Conservation (phyloP, 1,140 invertebrate species). For the Augochlora pura region DNA sequence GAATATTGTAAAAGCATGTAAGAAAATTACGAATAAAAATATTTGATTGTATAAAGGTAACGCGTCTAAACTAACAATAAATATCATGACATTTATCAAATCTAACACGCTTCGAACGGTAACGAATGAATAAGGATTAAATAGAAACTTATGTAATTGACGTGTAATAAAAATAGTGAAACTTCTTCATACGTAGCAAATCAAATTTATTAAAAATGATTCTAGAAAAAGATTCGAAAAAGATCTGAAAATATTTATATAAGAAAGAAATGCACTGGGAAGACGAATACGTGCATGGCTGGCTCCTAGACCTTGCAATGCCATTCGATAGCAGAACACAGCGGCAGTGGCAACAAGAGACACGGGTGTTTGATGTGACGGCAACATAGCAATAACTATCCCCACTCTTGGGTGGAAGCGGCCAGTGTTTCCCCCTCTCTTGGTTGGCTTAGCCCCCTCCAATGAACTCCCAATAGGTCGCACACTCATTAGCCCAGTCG, state of each 20-base stretch:
- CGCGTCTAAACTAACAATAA: too few relatives aligned
- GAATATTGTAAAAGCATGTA: too few relatives aligned
- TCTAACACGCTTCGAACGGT: too few relatives aligned
- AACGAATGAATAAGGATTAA: too few relatives aligned
- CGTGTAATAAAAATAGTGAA: too few relatives aligned
- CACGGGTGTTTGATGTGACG: slow-evolving; percentile 67
- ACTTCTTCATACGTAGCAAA: too few relatives aligned
- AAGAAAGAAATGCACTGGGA: slow-evolving; percentile 34
- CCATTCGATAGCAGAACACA: slow-evolving; percentile 80
- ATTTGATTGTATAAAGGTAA: too few relatives aligned
- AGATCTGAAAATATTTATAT: background rate
- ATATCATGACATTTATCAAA: too few relatives aligned
- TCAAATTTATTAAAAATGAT: too few relatives aligned
- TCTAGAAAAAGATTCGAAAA: background rate
- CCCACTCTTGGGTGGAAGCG: slow-evolving; percentile 28
- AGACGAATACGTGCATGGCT: slow-evolving; percentile 57
- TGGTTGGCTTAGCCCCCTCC: slow-evolving; percentile 41
- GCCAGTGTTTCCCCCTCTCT: slow-evolving; percentile 41
- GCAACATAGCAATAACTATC: slow-evolving; percentile 64
- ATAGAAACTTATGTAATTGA: too few relatives aligned
- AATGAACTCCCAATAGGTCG: slow-evolving; percentile 75
- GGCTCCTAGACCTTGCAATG: slow-evolving; percentile 82
- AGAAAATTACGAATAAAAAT: too few relatives aligned
- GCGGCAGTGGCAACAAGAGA: slow-evolving; percentile 53
- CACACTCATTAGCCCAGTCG: slow-evolving; percentile 78